These are phyloP conservation scores for Kryptolebias marmoratus DNA, from an alignment of 2,113 vertebrate genomes.

Conservation along the genomic window DNA sequence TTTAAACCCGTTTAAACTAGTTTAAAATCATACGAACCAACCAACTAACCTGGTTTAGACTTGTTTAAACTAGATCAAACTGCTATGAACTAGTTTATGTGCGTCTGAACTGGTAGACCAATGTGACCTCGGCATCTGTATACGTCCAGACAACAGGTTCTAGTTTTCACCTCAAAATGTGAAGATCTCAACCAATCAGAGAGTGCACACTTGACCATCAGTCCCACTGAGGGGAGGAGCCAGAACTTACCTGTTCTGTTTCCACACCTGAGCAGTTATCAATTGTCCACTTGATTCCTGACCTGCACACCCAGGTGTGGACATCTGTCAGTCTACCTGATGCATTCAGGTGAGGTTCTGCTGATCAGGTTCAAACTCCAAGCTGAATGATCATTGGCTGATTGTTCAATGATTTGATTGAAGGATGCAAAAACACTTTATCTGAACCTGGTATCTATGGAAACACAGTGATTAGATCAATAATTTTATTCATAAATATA, in stretches of 20 bases:
- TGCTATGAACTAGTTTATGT: no score
- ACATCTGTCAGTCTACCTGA: neutral
- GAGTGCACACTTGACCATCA: neutral
- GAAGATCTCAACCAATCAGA: neutral
- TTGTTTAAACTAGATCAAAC: neutral
- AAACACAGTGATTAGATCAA: constrained; percentile 25
- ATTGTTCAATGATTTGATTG: constrained; percentile 42
- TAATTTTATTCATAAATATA: constrained; percentile 82
- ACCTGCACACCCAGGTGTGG: neutral
- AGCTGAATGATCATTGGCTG: constrained; percentile 9
- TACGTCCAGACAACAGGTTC: neutral
- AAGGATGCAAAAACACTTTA: constrained; percentile 20
- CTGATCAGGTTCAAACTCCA: neutral
- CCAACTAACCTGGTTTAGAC: neutral
- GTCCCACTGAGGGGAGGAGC: neutral
- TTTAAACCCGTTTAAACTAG: neutral
- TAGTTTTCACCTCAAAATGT: neutral
- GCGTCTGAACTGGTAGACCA: neutral
- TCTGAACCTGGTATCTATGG: constrained; percentile 24
- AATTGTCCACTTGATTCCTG: no score
- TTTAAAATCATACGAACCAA: neutral
- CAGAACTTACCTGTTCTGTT: constrained; percentile 4
- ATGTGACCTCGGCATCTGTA: neutral
- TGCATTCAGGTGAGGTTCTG: constrained; percentile 3
- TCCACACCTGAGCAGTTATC: neutral